phyloP scores from a whole-genome alignment of 2,888 invertebrate genomes.

The Barypeithes pellucidus region DNA sequence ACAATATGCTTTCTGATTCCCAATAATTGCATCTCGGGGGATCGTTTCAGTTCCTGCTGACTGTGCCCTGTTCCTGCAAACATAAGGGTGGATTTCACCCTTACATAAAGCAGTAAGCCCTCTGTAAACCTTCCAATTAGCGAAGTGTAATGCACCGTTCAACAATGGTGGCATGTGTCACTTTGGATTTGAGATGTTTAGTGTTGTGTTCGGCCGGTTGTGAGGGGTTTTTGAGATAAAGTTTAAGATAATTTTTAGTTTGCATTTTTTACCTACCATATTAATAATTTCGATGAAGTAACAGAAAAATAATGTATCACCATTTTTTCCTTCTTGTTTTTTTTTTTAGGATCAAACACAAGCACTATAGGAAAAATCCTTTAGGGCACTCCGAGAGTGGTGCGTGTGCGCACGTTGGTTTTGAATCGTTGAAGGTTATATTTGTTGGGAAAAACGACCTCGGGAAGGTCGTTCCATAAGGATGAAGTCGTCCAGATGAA shows the following conservation, averaged over 20 bases:
- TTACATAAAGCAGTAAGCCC: slow-evolving; percentile 31
- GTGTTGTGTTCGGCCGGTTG: slow-evolving; percentile 28
- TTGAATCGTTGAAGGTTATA: no score
- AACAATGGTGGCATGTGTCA: slow-evolving; percentile 71
- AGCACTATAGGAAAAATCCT: no score
- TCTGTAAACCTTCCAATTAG: slow-evolving; percentile 66
- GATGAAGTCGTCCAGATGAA: no score
- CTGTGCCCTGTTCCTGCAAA: slow-evolving; percentile 45
- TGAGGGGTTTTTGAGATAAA: background rate
- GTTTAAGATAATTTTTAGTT: background rate
- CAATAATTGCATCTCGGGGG: slow-evolving; percentile 66
- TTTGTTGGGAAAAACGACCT: no score
- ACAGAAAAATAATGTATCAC: no score
- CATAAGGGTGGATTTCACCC: slow-evolving; percentile 29
- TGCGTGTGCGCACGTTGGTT: no score
- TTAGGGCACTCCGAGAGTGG: no score
- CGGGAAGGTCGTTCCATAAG: no score
- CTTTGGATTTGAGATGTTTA: slow-evolving; percentile 65
- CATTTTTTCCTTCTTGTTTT: no score
- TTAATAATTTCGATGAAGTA: no score
- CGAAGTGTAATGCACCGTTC: slow-evolving; percentile 67
- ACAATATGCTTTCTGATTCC: slow-evolving; percentile 66
- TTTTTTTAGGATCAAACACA: no score
- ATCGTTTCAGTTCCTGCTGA: slow-evolving; percentile 60
- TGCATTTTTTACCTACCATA: no score